These are phyloP conservation scores for Mythimna albipuncta DNA, from an alignment of 2,888 invertebrate species.

Conservation along the genomic window DNA sequence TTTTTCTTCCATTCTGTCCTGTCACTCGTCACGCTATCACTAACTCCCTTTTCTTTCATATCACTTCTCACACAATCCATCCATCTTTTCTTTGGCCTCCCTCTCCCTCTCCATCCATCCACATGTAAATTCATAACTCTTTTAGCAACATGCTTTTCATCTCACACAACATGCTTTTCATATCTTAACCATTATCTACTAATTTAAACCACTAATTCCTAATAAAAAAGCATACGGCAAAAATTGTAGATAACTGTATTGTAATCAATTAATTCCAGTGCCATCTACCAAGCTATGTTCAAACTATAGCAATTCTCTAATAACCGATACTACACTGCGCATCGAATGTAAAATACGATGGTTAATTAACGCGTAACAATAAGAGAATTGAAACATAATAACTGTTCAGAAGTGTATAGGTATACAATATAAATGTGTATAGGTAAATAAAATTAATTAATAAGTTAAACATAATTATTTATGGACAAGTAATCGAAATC, in stretches of 20 bases:
- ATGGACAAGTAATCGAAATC: constrained; percentile 3
- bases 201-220: too few relatives aligned
- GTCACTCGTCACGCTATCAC: too few relatives aligned
- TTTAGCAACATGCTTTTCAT: too few relatives aligned
- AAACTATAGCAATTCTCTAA: constrained; percentile 13
- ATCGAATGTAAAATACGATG: not conserved
- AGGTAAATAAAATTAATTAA: not conserved
- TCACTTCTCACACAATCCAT: too few relatives aligned
- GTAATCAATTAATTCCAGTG: not conserved
- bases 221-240: not conserved
- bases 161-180: too few relatives aligned
- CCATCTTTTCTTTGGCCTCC: too few relatives aligned
- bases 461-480: not conserved
- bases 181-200: too few relatives aligned
- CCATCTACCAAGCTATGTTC: constrained; percentile 11
- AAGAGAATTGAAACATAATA: not conserved
- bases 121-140: too few relatives aligned
- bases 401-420: not conserved
- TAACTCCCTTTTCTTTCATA: too few relatives aligned
- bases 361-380: not conserved
- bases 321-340: not conserved
- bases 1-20: too few relatives aligned
- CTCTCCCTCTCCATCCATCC: too few relatives aligned
- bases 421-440: not conserved
- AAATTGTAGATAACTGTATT: not conserved